A percentile compares a stretch with the other conserved stretches of the same genome.
Evolutionary conservation across 2,113 vertebrate species (phyloP).

Genomic region (Grammomys dolichurus): DNA sequence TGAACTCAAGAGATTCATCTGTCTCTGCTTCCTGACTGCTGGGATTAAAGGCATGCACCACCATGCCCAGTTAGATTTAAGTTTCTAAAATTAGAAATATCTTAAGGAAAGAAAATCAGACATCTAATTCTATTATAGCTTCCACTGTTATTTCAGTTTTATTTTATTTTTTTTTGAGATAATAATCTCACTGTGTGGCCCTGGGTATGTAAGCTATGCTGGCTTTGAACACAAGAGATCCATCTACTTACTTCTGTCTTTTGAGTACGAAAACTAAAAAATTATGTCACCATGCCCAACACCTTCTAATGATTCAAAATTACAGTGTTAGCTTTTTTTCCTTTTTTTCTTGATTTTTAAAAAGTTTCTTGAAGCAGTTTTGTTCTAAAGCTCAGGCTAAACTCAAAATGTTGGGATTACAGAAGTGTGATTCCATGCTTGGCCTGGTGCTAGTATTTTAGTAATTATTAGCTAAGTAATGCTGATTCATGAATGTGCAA

Average conservation of each 20-base stretch:
- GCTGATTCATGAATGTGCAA: slow-evolving; percentile 3
- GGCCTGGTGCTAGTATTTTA: neutral
- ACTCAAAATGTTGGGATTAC: neutral
- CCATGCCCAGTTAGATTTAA: neutral
- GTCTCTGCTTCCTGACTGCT: neutral
- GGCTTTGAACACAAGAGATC: neutral
- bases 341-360: neutral
- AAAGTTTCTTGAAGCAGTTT: neutral
- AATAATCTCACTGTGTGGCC: neutral
- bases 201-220: neutral
- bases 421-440: neutral
- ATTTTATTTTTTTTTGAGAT: neutral
- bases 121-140: neutral
- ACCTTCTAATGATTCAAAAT: slow-evolving; percentile 31
- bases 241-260: neutral
- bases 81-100: slow-evolving; percentile 29
- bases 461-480: slow-evolving; percentile 17
- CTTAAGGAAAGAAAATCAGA: neutral
- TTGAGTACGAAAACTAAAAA: neutral
- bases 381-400: neutral
- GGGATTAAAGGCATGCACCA: neutral
- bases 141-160: neutral
- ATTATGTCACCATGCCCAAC: neutral
- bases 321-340: neutral
- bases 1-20: neutral